Base-by-base conservation (phyloP, 2,888 invertebrate genomes). In the Cylindroiulus punctatus region DNA sequence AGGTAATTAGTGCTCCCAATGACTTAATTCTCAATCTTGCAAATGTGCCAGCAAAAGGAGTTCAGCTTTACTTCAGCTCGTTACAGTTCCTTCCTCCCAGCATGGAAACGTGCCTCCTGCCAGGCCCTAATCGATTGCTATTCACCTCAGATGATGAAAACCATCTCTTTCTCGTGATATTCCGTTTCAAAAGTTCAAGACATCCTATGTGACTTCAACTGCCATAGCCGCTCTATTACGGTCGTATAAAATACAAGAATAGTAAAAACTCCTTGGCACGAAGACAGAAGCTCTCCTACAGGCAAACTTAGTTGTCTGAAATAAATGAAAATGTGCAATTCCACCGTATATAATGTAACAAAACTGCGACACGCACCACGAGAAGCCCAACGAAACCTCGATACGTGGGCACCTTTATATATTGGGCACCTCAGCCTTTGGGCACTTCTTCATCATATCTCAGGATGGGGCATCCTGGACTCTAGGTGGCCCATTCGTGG, bases 51-150 rank as follows among this genome's bases (percentile, higher is more conserved):
- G n/a, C 52, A 7, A 52, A 52, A 52, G 26, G 65, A 22, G 65
- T 65, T 65, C 65, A 12, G 65, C 65, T 65, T 65, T 65, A 65
- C 26, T 65, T 26, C 12, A 0, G 26, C 65, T 65, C 65, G 65
- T 65, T 65, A 22, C 26, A 65, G 65, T 65, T 65, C 65, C 65
- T 65, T 65, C 65, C 22, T 65, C 65, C 65, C 65, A 65, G 65
- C 65, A 65, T 65, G 65, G 65, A 22, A 22, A 26, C 65, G 65
- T 65, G 65, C 65, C 65, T 65, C 65, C 22, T 65, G 65, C 65
- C 12, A 65, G 65, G 65, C 65, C 65, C 65, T 65, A 65, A 65
- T 65, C 65, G 65, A 65, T 65, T 65, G 65, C 65, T 65, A 65
- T 65, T 65, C 65, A 65, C 65, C 65, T 65, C 65, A 12, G 22